A percentile compares a stretch with the other conserved stretches of the same genome.
phyloP scores from a whole-genome alignment of 2,113 vertebrate species.

The Miniopterus natalensis region DNA sequence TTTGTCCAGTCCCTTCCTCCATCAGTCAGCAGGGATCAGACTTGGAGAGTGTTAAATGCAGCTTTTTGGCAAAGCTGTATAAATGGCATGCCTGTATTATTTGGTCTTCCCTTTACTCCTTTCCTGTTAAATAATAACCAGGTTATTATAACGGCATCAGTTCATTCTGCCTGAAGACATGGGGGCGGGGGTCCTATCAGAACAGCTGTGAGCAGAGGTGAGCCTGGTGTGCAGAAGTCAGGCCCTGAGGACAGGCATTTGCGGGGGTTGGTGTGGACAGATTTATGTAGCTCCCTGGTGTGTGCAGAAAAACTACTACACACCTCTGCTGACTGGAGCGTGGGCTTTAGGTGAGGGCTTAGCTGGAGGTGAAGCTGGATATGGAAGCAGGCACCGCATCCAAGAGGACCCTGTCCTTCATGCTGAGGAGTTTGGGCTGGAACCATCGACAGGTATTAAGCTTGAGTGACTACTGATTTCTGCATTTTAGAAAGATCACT shows the following conservation, averaged over 20 bases:
- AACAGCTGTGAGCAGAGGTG: neutral
- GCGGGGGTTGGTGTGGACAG: neutral
- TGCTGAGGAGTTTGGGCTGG: neutral
- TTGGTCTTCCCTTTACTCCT: no score
- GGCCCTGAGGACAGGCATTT: neutral
- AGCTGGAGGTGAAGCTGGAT: neutral
- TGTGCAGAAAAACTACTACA: neutral
- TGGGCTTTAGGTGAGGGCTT: neutral
- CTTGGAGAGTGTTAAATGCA: no score
- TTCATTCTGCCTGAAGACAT: neutral
- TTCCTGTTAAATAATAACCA: no score
- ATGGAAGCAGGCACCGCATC: neutral
- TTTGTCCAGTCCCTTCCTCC: no score
- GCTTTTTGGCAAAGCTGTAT: no score
- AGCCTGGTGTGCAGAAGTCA: neutral
- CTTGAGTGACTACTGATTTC: neutral
- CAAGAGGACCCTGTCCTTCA: neutral
- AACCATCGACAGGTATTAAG: neutral
- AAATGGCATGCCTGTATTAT: no score
- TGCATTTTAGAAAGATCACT: constrained; percentile 11
- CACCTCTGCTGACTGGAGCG: neutral
- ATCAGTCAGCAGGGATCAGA: no score
- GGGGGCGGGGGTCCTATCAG: neutral
- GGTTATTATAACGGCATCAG: no score
- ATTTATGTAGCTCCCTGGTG: neutral